A percentile compares a stretch with the other conserved stretches of the same genome.
Evolutionary conservation across 2,888 invertebrate species (phyloP).

Genomic region (Teleiodes luculella): DNA sequence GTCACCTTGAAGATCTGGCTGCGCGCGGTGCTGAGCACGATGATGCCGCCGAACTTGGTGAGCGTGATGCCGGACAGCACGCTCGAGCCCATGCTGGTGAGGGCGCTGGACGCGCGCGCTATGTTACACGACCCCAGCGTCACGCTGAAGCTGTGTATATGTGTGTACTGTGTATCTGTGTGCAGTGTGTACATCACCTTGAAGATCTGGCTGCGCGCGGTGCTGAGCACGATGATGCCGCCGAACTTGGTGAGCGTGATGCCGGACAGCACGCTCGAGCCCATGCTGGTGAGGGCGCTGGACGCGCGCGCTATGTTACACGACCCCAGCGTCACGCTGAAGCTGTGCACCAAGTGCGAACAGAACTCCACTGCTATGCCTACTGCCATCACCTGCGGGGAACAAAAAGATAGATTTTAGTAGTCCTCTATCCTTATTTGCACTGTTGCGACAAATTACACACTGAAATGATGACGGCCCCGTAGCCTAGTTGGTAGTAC

Average conservation of each 20-base stretch:
- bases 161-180: background rate
- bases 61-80: conserved; percentile 98
- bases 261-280: conserved; percentile 96
- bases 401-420: background rate
- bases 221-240: conserved; percentile 96
- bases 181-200: conserved; percentile 61
- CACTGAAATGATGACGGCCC: no score
- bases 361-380: conserved; percentile 99
- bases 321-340: conserved; percentile 86
- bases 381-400: conserved; percentile 91
- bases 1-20: conserved; percentile 99
- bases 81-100: conserved; percentile 90
- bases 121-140: conserved; percentile 84
- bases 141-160: conserved; percentile 93
- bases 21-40: conserved; percentile 97
- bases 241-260: conserved; percentile 99
- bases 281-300: conserved; percentile 93
- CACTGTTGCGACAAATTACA: no score
- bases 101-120: conserved; percentile 88
- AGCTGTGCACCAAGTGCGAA: conserved; percentile 96
- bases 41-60: conserved; percentile 98
- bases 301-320: conserved; percentile 87
- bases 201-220: conserved; percentile 99
- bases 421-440: no score
- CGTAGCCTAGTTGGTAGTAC: no score